Evolutionary conservation across 2,888 invertebrate genomes (phyloP).

Genomic region (Drosophila siamana): DNA sequence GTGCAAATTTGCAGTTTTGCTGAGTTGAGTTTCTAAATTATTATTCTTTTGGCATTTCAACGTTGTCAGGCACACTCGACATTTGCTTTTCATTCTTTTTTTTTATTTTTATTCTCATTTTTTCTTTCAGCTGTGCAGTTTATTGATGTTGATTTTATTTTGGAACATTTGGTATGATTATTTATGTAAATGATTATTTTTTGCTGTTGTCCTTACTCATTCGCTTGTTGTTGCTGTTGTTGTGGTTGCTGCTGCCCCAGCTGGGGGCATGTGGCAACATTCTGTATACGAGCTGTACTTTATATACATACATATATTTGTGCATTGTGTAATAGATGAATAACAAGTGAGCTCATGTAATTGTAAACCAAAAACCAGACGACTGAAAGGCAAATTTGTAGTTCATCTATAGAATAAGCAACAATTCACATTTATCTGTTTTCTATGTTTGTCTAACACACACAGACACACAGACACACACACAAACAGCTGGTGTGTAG

Average conservation of each 20-base stretch:
- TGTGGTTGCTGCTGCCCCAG: background rate
- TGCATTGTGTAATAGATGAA: constrained; percentile 6
- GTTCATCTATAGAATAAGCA: constrained; percentile 17
- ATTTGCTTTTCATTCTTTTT: no score
- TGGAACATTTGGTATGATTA: constrained; percentile 52
- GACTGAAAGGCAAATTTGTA: constrained; percentile 10
- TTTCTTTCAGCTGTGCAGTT: constrained; percentile 40
- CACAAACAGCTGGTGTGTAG: constrained; percentile 17
- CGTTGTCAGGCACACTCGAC: constrained; percentile 14
- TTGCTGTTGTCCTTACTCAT: background rate
- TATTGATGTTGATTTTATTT: constrained; percentile 61
- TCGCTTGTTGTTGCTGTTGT: background rate
- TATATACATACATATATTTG: background rate
- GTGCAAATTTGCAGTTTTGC: background rate
- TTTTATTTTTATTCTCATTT: constrained; percentile 14
- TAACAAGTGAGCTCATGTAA: constrained; percentile 22
- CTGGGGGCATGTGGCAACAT: background rate
- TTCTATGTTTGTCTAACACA: constrained; percentile 18
- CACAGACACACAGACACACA: constrained; percentile 9
- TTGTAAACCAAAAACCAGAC: constrained; percentile 1
- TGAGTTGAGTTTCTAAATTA: background rate
- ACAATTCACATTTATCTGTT: constrained; percentile 28
- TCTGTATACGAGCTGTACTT: background rate
- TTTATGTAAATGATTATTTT: constrained; percentile 61
- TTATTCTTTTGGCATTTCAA: constrained; percentile 1